Evolutionary conservation across 2,113 vertebrate species (phyloP), one percentile per base, ranked within the genome.

Genomic region (Passerina amoena): DNA sequence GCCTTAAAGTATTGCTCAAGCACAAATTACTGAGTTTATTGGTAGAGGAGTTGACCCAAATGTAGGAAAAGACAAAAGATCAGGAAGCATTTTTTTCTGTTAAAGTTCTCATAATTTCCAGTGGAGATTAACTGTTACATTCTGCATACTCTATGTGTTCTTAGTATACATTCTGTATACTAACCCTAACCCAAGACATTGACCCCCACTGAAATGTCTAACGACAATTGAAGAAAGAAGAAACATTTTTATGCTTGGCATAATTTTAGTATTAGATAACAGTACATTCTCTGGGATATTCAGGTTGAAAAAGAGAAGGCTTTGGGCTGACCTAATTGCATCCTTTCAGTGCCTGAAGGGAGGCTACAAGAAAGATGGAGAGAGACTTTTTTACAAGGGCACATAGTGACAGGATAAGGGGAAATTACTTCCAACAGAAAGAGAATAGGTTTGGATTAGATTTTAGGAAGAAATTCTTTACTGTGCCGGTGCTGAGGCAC

Each of bases 401-500:
- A 8, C 9, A 17, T 35, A 42, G 6, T 23, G 30, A 61, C 40
- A 54, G 54, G 25, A 42, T 7, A 42, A 33, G 31, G 19, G 20
- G 23, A 30, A 30, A 53, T 30, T 53, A 11, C 28, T 53, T 53
- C 51, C 51, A 53, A 10, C 18, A 56, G 63, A 22, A 76, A 35
- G 30, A 63, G 18, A 56, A 35, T 37, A 56, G 10, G 4, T 56
- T 83, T 70, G 20, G 6, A 27, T 31, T 48, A 27, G 14, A 56
- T 35, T 31, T 3, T 56, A 37, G 47, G 10, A 28, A 56, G 31
- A 56, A 63, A 16, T 5, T 38, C 1, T 59, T 59, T 40, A 25
- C 8, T 47, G 5, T 35, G 24, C 0, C 0, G 2, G 10, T 48
- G 25, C 18, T 69, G 35, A 69, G 35, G 5, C 35, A 42, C 21